Conservation (phyloP, 2,888 invertebrate genomes). For the Serripes groenlandicus region DNA sequence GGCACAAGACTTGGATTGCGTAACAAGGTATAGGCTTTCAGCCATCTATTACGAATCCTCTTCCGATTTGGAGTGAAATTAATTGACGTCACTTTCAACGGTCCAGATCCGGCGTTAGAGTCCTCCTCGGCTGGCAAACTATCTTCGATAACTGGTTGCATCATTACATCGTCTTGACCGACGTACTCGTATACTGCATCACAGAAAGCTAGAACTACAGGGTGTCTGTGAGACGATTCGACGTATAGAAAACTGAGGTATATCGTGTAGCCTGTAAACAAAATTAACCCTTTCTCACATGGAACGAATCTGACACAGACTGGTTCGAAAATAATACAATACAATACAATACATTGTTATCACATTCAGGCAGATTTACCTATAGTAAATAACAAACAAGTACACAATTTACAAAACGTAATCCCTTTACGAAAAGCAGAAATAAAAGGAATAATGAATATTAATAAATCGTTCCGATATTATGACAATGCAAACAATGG, state of each 20-base stretch:
- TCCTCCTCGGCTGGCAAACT: background rate
- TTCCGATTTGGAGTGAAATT: background rate
- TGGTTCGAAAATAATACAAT: no score
- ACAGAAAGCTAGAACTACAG: slow-evolving; percentile 69
- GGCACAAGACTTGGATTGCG: slow-evolving; percentile 36
- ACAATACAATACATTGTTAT: no score
- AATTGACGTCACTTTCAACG: background rate
- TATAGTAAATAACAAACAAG: no score
- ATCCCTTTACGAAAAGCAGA: no score
- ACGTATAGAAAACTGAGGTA: slow-evolving; percentile 68
- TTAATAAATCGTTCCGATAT: no score
- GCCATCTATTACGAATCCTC: slow-evolving; percentile 42
- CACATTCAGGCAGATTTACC: no score
- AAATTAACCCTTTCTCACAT: no score
- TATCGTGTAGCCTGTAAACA: slow-evolving; percentile 68
- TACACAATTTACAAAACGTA: no score
- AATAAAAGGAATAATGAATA: no score
- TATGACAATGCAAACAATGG: no score
- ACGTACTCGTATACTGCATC: slow-evolving; percentile 48
- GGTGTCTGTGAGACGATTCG: slow-evolving; percentile 67
- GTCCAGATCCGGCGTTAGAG: no score
- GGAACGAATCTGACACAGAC: no score
- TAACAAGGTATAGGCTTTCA: slow-evolving; percentile 59
- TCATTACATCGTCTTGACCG: background rate
- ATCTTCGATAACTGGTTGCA: background rate